Conservation (phyloP, 2,888 invertebrate genomes). For the Gasteruption jaculator region DNA sequence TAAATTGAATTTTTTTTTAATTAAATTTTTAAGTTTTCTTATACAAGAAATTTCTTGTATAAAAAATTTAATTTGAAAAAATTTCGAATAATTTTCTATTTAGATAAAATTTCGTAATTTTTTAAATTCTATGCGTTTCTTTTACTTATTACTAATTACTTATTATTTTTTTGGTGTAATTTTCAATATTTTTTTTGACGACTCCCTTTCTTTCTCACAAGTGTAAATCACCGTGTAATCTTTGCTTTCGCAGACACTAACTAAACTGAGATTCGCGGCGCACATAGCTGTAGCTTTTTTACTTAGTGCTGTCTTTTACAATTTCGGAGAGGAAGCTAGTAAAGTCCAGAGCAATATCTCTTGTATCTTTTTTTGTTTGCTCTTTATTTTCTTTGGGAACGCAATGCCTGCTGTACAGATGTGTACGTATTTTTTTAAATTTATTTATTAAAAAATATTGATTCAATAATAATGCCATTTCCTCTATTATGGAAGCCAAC, state of each 20-base stretch:
- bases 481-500: no score
- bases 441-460: constrained; percentile 3
- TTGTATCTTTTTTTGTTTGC: constrained; percentile 59
- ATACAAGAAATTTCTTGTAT: no score
- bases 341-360: constrained; percentile 58
- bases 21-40: no score
- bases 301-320: constrained; percentile 57
- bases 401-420: constrained; percentile 62
- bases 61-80: no score
- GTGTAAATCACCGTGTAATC: no score
- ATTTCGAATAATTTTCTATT: constrained; percentile 1
- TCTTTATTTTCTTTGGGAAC: constrained; percentile 62
- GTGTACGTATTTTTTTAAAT: constrained; percentile 54
- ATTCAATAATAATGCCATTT: no score
- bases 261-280: constrained; percentile 53
- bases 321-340: constrained; percentile 58
- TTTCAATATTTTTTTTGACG: not conserved
- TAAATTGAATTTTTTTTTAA: no score
- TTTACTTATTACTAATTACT: no score
- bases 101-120: constrained; percentile 1
- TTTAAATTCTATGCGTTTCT: no score
- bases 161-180: not conserved
- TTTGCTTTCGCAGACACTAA: constrained; percentile 43
- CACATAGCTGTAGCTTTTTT: constrained; percentile 58
- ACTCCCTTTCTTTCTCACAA: no score